Base-by-base conservation (phyloP, 2,113 vertebrate species). In the Anolis carolinensis region DNA sequence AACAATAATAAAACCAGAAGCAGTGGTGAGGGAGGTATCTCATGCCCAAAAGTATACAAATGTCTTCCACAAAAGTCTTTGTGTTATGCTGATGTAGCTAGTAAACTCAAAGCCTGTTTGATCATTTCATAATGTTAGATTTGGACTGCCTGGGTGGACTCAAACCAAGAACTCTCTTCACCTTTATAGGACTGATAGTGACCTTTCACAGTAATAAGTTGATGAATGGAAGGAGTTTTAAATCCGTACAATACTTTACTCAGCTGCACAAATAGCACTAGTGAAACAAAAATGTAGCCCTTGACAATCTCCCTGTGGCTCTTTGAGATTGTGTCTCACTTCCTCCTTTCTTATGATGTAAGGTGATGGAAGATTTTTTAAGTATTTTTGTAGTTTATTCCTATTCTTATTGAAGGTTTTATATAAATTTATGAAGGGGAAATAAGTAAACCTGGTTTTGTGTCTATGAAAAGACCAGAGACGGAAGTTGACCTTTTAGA, bases 1-100 rank as follows among this genome's bases (percentile, higher is more conserved):
- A n/a, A 62, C 36, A 85, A 36, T 20, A 81, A 73, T 80, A 80
- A 39, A 85, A 80, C 39, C 36, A 63, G 30, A n/a, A 71, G 44
- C 4, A 18, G 55, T 2, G 4, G 55, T 13, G n/a, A 16, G 62
- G 48, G 62, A 34, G 18, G n/a, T 7, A 84, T 7, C 52, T 27
- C 5, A 20, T 3, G 32, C 10, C 34, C 20, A 25, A 59, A 79
- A 39, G 27, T 44, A 5, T 21, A 25, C 16, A 20, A 63, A 9
- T 3, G 30, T 48, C 44, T 86, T 73, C 27, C 44, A 23, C 4
- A 52, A 75, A 75, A 55, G 7, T 9, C 3, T 27, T 44, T 67
- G 25, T n/a, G 25, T n/a, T 32, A 7, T 73, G 32, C 30, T 84
- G 21, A 73, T 36, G 32, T 48, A 80, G 68, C 68, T 65, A 63